Percentiles rank a stretch among this genome's conserved stretches.
Evolutionary conservation across 1,140 invertebrate genomes (phyloP).

Genomic region (Papilio polytes): DNA sequence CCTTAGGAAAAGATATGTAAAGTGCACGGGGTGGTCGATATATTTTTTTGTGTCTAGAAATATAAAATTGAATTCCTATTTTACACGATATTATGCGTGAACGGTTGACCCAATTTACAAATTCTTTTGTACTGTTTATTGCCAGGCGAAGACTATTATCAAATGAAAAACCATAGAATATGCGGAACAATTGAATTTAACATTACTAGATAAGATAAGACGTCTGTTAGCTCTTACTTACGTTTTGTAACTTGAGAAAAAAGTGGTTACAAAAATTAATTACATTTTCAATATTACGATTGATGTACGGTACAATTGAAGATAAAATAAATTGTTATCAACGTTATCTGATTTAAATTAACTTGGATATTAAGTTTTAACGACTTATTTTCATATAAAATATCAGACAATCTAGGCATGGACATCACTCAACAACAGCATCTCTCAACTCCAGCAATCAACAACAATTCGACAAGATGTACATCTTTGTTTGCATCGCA

Average conservation of each 20-base stretch:
- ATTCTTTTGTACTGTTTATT: too few relatives aligned
- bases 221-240: too few relatives aligned
- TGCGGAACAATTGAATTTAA: too few relatives aligned
- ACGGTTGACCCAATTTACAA: too few relatives aligned
- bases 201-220: too few relatives aligned
- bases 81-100: too few relatives aligned
- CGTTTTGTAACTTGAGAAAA: background rate
- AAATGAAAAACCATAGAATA: too few relatives aligned
- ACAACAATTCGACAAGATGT: conserved; percentile 8
- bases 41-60: too few relatives aligned
- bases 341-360: background rate
- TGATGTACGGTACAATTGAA: conserved; percentile 5
- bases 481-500: background rate
- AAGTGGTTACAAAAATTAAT: background rate
- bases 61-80: too few relatives aligned
- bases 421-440: background rate
- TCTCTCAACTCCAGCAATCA: background rate
- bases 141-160: too few relatives aligned
- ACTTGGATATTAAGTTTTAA: background rate
- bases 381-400: conserved; percentile 22
- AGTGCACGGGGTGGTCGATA: too few relatives aligned
- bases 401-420: background rate
- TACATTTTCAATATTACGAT: background rate
- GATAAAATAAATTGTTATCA: background rate
- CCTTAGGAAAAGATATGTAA: too few relatives aligned